Base-by-base conservation (phyloP, 2,113 vertebrate species). In the Etia nguti region DNA sequence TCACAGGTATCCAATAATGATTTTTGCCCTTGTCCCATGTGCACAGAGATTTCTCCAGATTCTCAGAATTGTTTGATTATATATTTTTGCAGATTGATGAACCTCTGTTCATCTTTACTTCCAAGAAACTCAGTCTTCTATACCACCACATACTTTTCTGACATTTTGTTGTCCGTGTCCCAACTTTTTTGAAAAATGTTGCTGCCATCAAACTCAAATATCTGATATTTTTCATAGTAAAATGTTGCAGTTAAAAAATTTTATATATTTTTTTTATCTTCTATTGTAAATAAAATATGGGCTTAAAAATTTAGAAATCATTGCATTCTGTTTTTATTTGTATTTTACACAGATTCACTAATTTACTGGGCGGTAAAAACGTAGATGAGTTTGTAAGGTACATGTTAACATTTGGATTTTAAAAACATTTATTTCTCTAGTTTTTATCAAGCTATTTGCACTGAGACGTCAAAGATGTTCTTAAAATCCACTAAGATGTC, bases 191-290 rank as follows among this genome's bases (percentile, higher is more conserved):
- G 0, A 36, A 38, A 68, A 13, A 38, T 2, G 20, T 41, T 15
- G 34, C 36, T 68, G 62, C 62, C 0, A 0, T 68, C 20, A 68
- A 43, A 10, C 38, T 43, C 1, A 73, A 0, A 46, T 43, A 46
- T 0, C 13, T 10, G 20, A 43, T 43, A 26, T 46, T 10, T 46
- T 46, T 46, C 38, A 73, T 73, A 46, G 8, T 73, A 24, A 73
- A 73, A 46, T 46, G 0, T 43, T 43, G 22, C 13, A 46, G 8
- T 46, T 46, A 16, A 73, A 16, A 46, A 3, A 46, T 0, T 8
- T 4, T 24, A 16, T 38, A 16, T 16, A 46, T 70, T 36, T 36
- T 36, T 11, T 0, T 0, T 0, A 15, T 10, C n/a, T 43, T 70
- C 0, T 43, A 16, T 24, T 70, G 65, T 26, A 43, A 70, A 43